Evolutionary conservation across 2,113 vertebrate species (phyloP), one percentile per base, ranked within the genome.

Genomic region (Anguilla rostrata): DNA sequence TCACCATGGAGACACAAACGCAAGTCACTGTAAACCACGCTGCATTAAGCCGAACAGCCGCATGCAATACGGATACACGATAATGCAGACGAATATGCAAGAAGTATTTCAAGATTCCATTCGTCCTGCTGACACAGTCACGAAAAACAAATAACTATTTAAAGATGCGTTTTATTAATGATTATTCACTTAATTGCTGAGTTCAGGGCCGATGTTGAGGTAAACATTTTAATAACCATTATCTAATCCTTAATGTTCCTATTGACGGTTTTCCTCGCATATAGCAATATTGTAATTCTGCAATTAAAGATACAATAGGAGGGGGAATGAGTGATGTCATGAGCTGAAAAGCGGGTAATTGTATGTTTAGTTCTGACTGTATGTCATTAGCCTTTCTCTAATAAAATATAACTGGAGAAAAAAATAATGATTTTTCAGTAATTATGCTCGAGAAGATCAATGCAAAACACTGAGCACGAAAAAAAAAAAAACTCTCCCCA

Each of bases 391-490:
- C 89, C 89, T 85, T 71, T 83, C 60, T 34, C 88, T 87, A 91
- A 88, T 86, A 91, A 94, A 92, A 90, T 87, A 91, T 87, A 92
- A 93, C 87, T 93, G 83, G n/a, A 89, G 90, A 93, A 91, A 91
- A 91, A 91, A 89, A 86, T 91, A 93, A 93, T 88, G 92, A 94
- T 92, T 92, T 94, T 92, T 93, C 92, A 89, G 89, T 93, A 94
- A 95, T 93, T 92, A 93, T 92, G 92, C 92, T 91, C 83, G 88
- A 43, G 83, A 83, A 88, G 88, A 94, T 94, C 93, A 92, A 93
- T 94, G 91, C 86, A 86, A 92, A 92, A 91, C 90, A 94, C 91
- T 80, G 92, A 93, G 89, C 91, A 91, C 89, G 84, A 85, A 89
- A 89, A 90, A 91, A 93, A 94, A 92, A 89, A 89, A 90, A 92